Base-by-base conservation (phyloP, 2,113 vertebrate genomes). In the Syngnathus floridae region DNA sequence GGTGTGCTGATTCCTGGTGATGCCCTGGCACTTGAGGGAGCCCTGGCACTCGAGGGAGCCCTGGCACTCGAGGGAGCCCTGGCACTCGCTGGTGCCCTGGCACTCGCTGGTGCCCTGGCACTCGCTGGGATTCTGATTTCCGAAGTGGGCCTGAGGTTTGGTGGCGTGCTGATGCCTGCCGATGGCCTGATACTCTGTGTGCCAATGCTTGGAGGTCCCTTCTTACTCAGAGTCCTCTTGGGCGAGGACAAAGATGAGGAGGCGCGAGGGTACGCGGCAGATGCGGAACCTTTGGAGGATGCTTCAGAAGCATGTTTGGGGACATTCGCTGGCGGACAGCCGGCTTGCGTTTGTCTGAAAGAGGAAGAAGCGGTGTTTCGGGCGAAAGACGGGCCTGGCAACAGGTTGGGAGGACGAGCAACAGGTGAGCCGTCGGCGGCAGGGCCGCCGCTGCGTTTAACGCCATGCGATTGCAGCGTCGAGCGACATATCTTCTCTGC, bases 341-440 rank as follows among this genome's bases (percentile, higher is more conserved):
- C 83, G 7, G 64, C 72, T 58, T 71, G 76, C n/a, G 90, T 81
- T 61, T 88, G 87, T 76, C 91, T 88, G 60, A 95, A 92, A 5
- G 93, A 93, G 10, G 93, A 96, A 7, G 95, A 92, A 36, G 95
- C 91, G 0, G 95, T 97, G 81, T 79, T 94, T 35, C 92, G 88
- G 0, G 94, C 88, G 10, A 98, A 97, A 69, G 83, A 85, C 0
- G 93, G 94, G 41, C 89, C 40, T 60, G 74, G 62, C 3, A 82
- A 87, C 48, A 87, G 76, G 52, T 19, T 65, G 5, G 82, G 81
- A 1, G 72, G 14, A 1, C 86, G 81, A 0, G 73, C 81, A 1
- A 19, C 58, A 13, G 79, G 70, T 62, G 69, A 88, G 77, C 80
- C 83, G 14, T 62, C 55, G 9, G 26, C 58, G 14, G 79, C 70